Evolutionary conservation across 2,113 vertebrate genomes (phyloP), one percentile per base, ranked within the genome.

Genomic region (Brachyhypopomus occidentalis): DNA sequence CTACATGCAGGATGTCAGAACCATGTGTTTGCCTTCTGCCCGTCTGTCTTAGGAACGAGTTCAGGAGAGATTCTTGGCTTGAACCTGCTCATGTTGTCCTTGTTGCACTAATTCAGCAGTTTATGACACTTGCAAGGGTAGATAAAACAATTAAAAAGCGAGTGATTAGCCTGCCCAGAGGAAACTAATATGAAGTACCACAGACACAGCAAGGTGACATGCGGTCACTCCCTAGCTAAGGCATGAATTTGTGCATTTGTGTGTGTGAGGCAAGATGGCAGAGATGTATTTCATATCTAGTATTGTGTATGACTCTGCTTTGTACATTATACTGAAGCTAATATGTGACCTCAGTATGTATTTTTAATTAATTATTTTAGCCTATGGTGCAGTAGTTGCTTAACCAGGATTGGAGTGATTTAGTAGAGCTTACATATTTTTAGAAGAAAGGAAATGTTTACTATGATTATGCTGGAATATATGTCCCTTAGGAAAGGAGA

Each of bases 161-260:
- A 52, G 45, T 11, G 56, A 83, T 23, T 22, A 14, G 11, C 20
- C 56, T 73, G 70, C 66, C 71, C 62, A 62, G 55, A 75, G 82
- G 72, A 75, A 84, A 56, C 22, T 38, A 22, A 74, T 34, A 60
- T 79, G 58, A 75, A 60, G 23, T 38, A 63, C 71, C 19, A 27
- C 66, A 64, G 74, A 20, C 48, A 45, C 25, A 3, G 72, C 4
- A 60, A 48, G 14, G 17, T 70, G 23, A 55, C 64, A 45, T 63
- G 83, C 78, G 86, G 36, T 75, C 60, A 3, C 5, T 60, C 60
- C 22, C 20, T 9, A 62, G 6, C 45, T 52, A 1, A 14, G 45
- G 45, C 12, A 52, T 11, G 45, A 60, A 60, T 30, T 30, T 25
- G 17, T 2, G n/a, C 11, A 38, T 38, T 38, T 38, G 27, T 5